Base-by-base conservation (phyloP, 1,140 invertebrate genomes). In the Eueides isabella region DNA sequence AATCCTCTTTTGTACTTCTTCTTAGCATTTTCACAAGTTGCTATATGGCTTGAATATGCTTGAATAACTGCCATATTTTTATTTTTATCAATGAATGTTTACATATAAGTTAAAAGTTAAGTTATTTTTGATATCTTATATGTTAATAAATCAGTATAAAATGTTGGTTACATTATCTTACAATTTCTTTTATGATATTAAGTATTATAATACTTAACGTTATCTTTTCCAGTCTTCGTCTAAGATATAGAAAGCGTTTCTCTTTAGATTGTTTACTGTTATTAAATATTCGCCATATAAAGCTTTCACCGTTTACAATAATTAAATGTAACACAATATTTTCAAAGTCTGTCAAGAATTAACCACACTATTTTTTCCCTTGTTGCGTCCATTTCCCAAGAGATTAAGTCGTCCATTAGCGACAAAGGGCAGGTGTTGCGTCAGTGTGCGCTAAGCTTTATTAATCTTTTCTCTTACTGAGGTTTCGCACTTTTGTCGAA, bases 381-480 rank as follows among this genome's bases (percentile, higher is more conserved):
- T 80, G 80, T 79, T 76, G 63, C 76, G 75, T 71, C 79, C 69
- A 73, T 84, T 81, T 82, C 81, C 80, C 73, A 19, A 35, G 81
- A 85, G 90, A 90, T 92, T 91, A 92, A 74, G 79, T 31, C 67
- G 81, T 92, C 90, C 90, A 92, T 92, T 92, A 92, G 88, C 83
- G 84, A 92, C 90, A 92, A 91, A 92, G 83, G 86, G 84, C 88
- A 92, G 90, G 89, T 91, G 90, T 88, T 83, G 81, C 78, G 80
- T 77, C 64, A 83, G 86, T 88, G 85, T 84, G 82, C 81, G 76
- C 81, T 91, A 92, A 92, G 90, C 90, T 90, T 92, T 92, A 92
- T 92, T 91, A 92, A 92, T 90, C 89, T 92, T 89, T 90, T 88
- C 86, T 89, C 79, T 86, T 74, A 81, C 72, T 61, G 82, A 78